Evolutionary conservation across 2,888 invertebrate genomes (phyloP).

Genomic region (Dexiosoma caninum): DNA sequence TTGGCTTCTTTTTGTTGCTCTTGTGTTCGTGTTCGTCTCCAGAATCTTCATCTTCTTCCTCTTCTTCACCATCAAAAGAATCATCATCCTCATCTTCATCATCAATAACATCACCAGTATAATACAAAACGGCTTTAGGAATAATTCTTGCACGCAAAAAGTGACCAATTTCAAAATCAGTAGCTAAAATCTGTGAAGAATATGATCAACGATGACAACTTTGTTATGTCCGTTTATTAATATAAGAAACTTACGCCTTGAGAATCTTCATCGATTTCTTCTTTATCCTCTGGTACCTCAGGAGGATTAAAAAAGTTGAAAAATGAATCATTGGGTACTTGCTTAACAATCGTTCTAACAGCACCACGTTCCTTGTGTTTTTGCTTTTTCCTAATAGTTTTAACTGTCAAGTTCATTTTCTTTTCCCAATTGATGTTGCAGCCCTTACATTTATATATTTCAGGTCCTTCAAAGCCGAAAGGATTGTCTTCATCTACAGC

Average conservation of each 20-base stretch:
- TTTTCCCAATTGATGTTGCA: slow-evolving; percentile 98
- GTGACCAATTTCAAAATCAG: slow-evolving; percentile 99
- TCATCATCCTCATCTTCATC: slow-evolving; percentile 85
- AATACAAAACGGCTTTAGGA: slow-evolving; percentile 97
- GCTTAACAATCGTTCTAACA: slow-evolving; percentile 95
- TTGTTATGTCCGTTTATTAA: neutral
- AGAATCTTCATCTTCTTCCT: slow-evolving; percentile 79
- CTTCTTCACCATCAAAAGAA: slow-evolving; percentile 82
- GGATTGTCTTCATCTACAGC: slow-evolving; percentile 93
- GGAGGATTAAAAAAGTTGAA: slow-evolving; percentile 99
- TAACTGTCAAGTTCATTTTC: slow-evolving; percentile 97
- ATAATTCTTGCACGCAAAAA: slow-evolving; percentile 97
- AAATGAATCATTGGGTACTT: slow-evolving; percentile 97
- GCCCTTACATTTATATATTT: slow-evolving; percentile 82
- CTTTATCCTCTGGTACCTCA: slow-evolving; percentile 87
- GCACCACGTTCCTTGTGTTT: slow-evolving; percentile 98
- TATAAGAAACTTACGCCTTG: slow-evolving; percentile 78
- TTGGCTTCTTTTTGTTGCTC: slow-evolving; percentile 71
- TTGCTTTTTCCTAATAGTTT: slow-evolving; percentile 98
- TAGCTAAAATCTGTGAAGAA: slow-evolving; percentile 82
- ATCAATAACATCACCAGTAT: slow-evolving; percentile 92
- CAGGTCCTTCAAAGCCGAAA: slow-evolving; percentile 95
- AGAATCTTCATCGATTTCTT: slow-evolving; percentile 93
- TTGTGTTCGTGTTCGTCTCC: slow-evolving; percentile 81
- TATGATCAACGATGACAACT: neutral